phyloP scores from a whole-genome alignment of 2,888 invertebrate species.

The Ctena decussata region DNA sequence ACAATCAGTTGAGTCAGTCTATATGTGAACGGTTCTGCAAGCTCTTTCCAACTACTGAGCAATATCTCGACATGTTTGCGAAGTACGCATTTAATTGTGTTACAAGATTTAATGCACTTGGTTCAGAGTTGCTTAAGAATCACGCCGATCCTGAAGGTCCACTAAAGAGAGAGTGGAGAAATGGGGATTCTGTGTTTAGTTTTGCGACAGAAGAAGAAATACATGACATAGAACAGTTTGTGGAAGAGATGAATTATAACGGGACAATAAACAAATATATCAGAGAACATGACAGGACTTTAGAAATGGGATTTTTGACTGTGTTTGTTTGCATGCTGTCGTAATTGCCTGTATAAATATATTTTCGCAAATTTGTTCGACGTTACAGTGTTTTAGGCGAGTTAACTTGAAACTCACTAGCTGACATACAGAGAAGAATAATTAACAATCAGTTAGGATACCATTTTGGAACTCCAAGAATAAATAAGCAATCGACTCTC shows the following conservation, averaged over 20 bases:
- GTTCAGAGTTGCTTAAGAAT: background rate
- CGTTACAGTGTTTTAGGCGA: too few relatives aligned
- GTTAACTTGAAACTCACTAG: too few relatives aligned
- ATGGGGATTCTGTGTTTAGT: background rate
- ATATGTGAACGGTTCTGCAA: constrained; percentile 10
- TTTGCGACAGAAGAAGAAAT: constrained; percentile 29
- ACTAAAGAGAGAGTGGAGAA: constrained; percentile 16
- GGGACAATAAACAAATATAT: constrained; percentile 20
- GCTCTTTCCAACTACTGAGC: background rate
- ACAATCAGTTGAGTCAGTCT: background rate
- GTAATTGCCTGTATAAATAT: background rate
- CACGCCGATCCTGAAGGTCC: constrained; percentile 22
- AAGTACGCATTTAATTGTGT: background rate
- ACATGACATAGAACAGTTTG: background rate
- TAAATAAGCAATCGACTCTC: too few relatives aligned
- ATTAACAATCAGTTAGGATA: too few relatives aligned
- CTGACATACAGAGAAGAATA: too few relatives aligned
- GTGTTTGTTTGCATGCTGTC: constrained; percentile 9
- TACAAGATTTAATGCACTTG: constrained; percentile 15
- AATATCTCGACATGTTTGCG: constrained; percentile 2
- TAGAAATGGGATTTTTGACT: constrained; percentile 6
- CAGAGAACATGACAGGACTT: constrained; percentile 6
- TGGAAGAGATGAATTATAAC: constrained; percentile 16
- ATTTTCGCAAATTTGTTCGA: too few relatives aligned
- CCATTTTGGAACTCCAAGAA: too few relatives aligned